A percentile compares a stretch with the other conserved stretches of the same genome.
Evolutionary conservation across 1,140 invertebrate species (phyloP).

Genomic region (Drosophila prosaltans): DNA sequence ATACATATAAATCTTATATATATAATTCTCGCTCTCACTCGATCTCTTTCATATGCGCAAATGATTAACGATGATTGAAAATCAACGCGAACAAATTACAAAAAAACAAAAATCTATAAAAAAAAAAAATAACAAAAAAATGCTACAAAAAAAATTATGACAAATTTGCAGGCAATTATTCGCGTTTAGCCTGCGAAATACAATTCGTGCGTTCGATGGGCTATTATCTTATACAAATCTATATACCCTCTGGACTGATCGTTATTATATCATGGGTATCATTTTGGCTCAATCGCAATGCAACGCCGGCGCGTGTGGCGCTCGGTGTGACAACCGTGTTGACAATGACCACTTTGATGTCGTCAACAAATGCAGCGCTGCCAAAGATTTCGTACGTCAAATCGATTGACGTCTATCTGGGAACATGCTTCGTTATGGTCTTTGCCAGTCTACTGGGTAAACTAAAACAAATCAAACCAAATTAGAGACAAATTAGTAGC

Average conservation of each 20-base stretch:
- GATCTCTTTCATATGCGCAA: conserved; percentile 2
- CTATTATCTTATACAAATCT: conserved; percentile 99
- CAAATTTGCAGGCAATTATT: conserved; percentile 94
- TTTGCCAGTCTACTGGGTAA: conserved; percentile 96
- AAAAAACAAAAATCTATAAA: conserved; percentile 1
- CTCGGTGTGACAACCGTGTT: conserved; percentile 98
- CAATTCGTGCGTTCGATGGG: conserved; percentile 99
- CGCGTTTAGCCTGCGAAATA: conserved; percentile 97
- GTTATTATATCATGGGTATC: conserved; percentile 99
- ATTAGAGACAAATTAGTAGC: conserved; percentile 41
- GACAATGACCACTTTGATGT: conserved; percentile 99
- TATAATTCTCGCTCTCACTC: conserved; percentile 4
- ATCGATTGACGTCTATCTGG: conserved; percentile 98
- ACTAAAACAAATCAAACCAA: conserved; percentile 75
- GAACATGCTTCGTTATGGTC: conserved; percentile 99
- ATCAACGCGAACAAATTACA: conserved; percentile 22
- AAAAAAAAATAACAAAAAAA: neutral
- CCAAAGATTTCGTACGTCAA: conserved; percentile 99
- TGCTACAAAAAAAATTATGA: conserved; percentile 14
- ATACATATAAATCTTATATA: conserved; percentile 13
- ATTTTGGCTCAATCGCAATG: conserved; percentile 96
- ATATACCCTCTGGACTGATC: conserved; percentile 99
- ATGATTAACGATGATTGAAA: conserved; percentile 15
- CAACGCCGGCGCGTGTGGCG: conserved; percentile 97
- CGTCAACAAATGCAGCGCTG: conserved; percentile 98